Base-by-base conservation (phyloP, 2,888 invertebrate species). In the Caenorhabditis parvicauda region DNA sequence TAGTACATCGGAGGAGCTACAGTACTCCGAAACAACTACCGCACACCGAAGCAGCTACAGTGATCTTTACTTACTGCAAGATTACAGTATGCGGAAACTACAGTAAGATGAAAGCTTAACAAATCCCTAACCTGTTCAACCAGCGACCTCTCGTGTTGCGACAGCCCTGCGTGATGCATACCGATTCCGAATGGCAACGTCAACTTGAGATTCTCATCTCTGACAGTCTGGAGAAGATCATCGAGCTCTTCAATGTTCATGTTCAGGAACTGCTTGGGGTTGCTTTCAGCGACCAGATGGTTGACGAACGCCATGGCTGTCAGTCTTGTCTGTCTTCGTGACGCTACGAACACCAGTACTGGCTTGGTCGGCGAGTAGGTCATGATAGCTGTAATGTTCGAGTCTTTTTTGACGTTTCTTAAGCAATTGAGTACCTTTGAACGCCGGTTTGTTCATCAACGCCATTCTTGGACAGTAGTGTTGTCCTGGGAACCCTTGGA, bases 391-490 rank as follows among this genome's bases (percentile, higher is more conserved):
- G 74, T 27, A 77, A 61, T 28, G n/a, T 29, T 17, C 39, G n/a
- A 9, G 12, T 24, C 41, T 38, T 39, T 53, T n/a, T 53, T 32
- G 21, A 9, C 5, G 19, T 42, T 22, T 14, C 22, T 22, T 24
- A 39, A 38, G 41, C 4, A 21, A 24, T 37, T 22, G 38, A 12
- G 14, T 27, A 85, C 85, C 92, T 83, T 92, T 91, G 85, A 90
- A 99, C 0, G 92, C 89, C 0, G 98, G 96, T 78, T 93, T 90
- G 84, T 99, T 99, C 98, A 99, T 99, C 0, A 94, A 90, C 63
- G 94, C 89, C 98, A 99, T 99, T 45, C 98, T 87, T 0, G 98
- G 98, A 79, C 98, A 99, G 84, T 98, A 99, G 82, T 98, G 93
- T 68, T 95, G 91, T 3, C 94, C 98, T 0, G 94, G 90, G 82